Percentiles rank a stretch among this genome's conserved stretches.
Conservation (phyloP, 2,888 invertebrate genomes). For the Cephus pulcher region DNA sequence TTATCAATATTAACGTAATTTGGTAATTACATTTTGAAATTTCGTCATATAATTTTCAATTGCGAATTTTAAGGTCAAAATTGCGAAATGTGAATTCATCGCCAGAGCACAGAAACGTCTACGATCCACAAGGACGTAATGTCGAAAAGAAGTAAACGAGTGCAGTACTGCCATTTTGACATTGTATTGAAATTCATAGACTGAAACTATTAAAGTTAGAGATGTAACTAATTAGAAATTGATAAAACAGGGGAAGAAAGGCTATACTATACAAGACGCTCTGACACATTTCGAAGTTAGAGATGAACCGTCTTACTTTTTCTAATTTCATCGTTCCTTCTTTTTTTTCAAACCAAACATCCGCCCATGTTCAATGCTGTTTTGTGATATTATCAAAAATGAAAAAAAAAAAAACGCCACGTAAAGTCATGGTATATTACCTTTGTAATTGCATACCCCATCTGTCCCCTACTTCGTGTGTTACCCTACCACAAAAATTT, state of each 20-base stretch:
- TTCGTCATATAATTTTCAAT: background rate
- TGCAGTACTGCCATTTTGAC: slow-evolving; percentile 45
- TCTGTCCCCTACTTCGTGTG: slow-evolving; percentile 2
- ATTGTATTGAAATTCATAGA: slow-evolving; percentile 52
- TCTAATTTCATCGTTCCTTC: slow-evolving; percentile 4
- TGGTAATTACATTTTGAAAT: background rate
- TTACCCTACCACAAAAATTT: background rate
- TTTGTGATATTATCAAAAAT: slow-evolving; percentile 38
- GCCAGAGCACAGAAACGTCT: background rate
- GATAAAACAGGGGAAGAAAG: slow-evolving; percentile 13
- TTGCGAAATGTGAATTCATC: background rate
- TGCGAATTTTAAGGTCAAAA: background rate
- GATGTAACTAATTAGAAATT: slow-evolving; percentile 38
- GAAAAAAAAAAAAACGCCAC: background rate
- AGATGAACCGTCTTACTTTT: background rate
- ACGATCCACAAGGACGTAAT: background rate
- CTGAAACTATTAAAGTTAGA: slow-evolving; percentile 48
- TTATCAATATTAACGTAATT: background rate
- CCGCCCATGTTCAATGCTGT: slow-evolving; percentile 33
- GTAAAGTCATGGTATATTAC: background rate
- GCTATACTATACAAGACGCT: background rate
- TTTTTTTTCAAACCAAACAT: slow-evolving; percentile 25
- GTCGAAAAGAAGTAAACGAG: slow-evolving; percentile 12
- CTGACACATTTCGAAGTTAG: background rate
- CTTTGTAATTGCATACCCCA: slow-evolving; percentile 1